These are phyloP conservation scores for Erithacus rubecula DNA, from an alignment of 2,797 vertebrate species.

Conservation along the genomic window DNA sequence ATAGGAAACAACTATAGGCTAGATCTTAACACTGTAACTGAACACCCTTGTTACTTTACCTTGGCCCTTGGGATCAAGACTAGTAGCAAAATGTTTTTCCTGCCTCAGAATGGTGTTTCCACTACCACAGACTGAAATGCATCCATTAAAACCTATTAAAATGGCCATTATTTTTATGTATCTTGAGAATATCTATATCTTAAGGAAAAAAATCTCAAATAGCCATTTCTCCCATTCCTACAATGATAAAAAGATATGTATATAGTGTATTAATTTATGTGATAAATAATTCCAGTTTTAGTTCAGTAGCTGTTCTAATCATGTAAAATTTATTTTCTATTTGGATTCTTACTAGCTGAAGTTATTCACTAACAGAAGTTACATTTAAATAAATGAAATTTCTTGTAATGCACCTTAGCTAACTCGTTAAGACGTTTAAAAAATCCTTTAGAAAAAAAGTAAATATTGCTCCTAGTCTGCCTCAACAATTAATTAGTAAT, in stretches of 20 bases:
- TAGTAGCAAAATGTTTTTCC: slow-evolving; percentile 77
- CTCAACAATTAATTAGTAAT: neutral
- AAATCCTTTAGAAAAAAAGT: neutral
- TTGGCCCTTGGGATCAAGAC: slow-evolving; percentile 81
- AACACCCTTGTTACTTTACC: slow-evolving; percentile 85
- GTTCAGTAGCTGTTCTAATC: neutral
- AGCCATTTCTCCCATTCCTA: neutral
- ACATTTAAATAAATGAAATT: neutral
- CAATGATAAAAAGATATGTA: neutral
- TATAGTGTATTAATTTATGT: neutral
- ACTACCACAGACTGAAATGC: slow-evolving; percentile 17
- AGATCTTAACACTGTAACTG: slow-evolving; percentile 82
- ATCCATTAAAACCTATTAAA: neutral
- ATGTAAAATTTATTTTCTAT: neutral
- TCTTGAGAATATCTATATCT: neutral
- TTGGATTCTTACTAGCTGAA: neutral
- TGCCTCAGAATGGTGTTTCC: slow-evolving; percentile 21
- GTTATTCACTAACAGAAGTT: neutral
- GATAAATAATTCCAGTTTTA: neutral
- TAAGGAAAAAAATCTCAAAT: neutral
- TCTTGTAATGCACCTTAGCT: neutral
- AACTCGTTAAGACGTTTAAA: neutral
- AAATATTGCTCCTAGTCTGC: neutral
- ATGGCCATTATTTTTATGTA: neutral
- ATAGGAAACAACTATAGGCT: slow-evolving; percentile 89